Base-by-base conservation (phyloP, 2,797 vertebrate species). In the Arctocebus calabarensis region DNA sequence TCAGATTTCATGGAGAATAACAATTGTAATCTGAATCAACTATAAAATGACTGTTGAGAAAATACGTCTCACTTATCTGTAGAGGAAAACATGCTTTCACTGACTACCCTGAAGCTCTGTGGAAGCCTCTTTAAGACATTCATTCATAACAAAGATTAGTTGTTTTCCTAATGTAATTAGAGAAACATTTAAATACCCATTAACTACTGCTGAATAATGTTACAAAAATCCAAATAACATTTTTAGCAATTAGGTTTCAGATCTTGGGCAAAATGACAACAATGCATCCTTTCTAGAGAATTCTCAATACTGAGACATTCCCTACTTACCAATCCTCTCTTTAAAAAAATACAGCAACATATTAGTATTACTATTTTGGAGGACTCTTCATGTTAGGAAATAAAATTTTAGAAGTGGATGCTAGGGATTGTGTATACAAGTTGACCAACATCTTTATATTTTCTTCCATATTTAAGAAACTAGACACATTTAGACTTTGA, bases 181-280 rank as follows among this genome's bases (percentile, higher is more conserved):
- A 82, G 52, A 93, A 97, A 94, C 74, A 84, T 93, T 96, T 92
- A 94, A 92, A 92, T 96, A 77, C 14, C 48, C 52, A 94, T 94
- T 97, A 97, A 84, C 79, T 20, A 94, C 22, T 48, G 52, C 4
- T 81, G 20, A 90, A 84, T 68, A 87, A 32, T 64, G 34, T 61
- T 84, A 32, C 29, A 89, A 84, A 96, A 93, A 79, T 81, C 32
- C 34, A 87, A 89, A 78, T 89, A 70, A 16, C 13, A 88, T 87
- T 91, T 90, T 84, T n/a, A 83, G 62, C 27, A n/a, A 89, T 94
- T 90, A 29, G 19, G 4, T 85, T 94, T 96, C 52, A 96, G 34
- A 81, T 89, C 7, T 74, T 84, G 82, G 27, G 85, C 32, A 93
- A 90, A 91, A 45, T 17, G 85, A 37, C 52, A 37, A 91, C n/a